phyloP scores from a whole-genome alignment of 2,888 invertebrate genomes.

The Drosophila nr. medialis region DNA sequence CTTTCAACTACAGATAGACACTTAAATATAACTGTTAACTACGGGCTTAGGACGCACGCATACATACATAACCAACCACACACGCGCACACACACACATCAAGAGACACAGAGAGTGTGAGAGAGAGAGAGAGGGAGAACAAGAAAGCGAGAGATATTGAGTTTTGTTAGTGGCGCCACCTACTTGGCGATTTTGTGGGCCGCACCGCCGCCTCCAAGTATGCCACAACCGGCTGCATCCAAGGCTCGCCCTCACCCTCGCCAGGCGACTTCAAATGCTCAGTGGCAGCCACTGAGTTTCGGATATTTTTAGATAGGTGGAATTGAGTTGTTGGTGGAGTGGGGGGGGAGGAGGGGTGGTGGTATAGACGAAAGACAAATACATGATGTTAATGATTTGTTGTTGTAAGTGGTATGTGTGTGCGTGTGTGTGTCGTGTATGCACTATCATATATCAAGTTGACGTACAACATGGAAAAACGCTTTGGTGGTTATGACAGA shows the following conservation, averaged over 20 bases:
- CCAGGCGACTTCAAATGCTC: conserved; percentile 75
- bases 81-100: conserved; percentile 38
- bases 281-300: conserved; percentile 82
- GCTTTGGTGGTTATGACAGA: conserved; percentile 59
- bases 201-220: conserved; percentile 85
- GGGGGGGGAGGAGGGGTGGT: not conserved
- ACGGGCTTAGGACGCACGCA: conserved; percentile 50
- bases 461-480: conserved; percentile 62
- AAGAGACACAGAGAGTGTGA: conserved; percentile 31
- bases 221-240: conserved; percentile 84
- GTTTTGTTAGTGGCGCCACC: conserved; percentile 74
- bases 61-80: conserved; percentile 18
- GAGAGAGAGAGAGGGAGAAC: conserved; percentile 26
- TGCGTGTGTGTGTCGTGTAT: conserved; percentile 1
- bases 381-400: conserved; percentile 61
- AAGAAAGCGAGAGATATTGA: conserved; percentile 33
- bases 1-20: conserved; percentile 73
- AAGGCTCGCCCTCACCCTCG: conserved; percentile 70
- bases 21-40: conserved; percentile 72
- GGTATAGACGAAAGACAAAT: conserved; percentile 57
- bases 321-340: not conserved
- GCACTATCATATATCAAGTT: conserved; percentile 25
- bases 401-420: conserved; percentile 2
- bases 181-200: conserved; percentile 85
- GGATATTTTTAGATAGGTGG: conserved; percentile 5